Evolutionary conservation across 2,797 vertebrate genomes (phyloP), one percentile per base, ranked within the genome.

Genomic region (Spinus olivaceus): DNA sequence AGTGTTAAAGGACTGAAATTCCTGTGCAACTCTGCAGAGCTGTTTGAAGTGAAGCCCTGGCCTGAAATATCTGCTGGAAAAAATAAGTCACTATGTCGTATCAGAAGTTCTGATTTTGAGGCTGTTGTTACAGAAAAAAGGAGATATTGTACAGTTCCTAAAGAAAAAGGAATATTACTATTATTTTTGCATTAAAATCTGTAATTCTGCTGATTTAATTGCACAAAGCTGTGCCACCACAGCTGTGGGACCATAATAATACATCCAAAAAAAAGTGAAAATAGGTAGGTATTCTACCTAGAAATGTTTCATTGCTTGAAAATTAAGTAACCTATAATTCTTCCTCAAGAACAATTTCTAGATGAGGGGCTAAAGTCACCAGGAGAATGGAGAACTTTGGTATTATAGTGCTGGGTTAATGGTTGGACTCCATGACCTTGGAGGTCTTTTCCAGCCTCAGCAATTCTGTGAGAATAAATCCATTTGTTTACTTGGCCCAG

Each of bases 101-200:
- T 30, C 28, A 65, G 9, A 74, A 77, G 14, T 57, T 41, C 35
- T 42, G 28, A 35, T 66, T 94, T 77, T 59, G n/a, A 54, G 35
- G 9, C 23, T 69, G 37, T 8, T 90, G 35, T 35, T 56, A 10
- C 13, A 79, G 33, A 8, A 30, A 14, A 54, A 69, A 7, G 9
- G 1, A 21, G 0, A 6, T 1, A 2, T 49, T 80, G 21, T 57
- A 53, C 19, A 35, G 9, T n/a, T 65, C 11, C 19, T 77, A 13
- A 77, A 42, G 25, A 25, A 80, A 56, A 28, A 44, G 8, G 18
- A 35, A 67, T 14, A 35, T 14, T n/a, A 10, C 9, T 37, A 3
- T 19, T 81, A 41, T 70, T 86, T 94, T 86, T 14, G 24, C 22
- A 67, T n/a, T 86, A 47, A 78, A 74, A 70, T 63, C 17, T 46